These are phyloP conservation scores for Rhadina sibilatrix DNA, from an alignment of 2,113 vertebrate species.

Conservation along the genomic window DNA sequence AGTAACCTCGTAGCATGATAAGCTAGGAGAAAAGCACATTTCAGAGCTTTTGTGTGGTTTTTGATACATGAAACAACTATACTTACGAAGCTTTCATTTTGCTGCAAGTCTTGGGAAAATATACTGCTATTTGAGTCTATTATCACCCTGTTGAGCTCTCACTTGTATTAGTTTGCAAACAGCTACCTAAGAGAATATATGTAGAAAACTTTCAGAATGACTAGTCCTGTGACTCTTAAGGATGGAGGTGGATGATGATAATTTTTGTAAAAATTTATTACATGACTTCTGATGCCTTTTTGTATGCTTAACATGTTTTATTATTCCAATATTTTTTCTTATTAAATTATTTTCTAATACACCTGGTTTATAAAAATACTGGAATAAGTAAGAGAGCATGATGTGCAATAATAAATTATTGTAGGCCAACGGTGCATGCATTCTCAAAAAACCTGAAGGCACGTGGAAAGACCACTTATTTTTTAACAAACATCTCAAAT, in stretches of 20 bases:
- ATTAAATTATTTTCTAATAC: background rate
- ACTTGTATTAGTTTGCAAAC: background rate
- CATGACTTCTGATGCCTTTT: background rate
- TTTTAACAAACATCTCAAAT: background rate
- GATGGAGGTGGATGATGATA: background rate
- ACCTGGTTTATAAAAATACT: background rate
- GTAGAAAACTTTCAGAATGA: background rate
- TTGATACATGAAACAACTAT: background rate
- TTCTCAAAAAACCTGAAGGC: background rate
- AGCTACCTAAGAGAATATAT: background rate
- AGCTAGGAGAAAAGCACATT: background rate
- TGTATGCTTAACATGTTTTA: background rate
- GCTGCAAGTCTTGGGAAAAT: background rate
- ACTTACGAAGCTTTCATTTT: background rate
- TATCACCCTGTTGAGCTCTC: background rate
- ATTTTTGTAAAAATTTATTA: background rate
- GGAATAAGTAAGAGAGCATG: background rate
- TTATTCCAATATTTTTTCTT: background rate
- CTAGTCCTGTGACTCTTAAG: background rate
- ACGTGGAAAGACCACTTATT: background rate
- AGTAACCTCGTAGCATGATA: background rate
- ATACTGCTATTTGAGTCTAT: background rate
- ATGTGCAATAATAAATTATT: background rate
- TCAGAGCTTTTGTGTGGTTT: conserved; percentile 1
- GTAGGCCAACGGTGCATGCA: background rate